Evolutionary conservation across 2,888 invertebrate species (phyloP).

Genomic region (Conops quadrifasciatus): DNA sequence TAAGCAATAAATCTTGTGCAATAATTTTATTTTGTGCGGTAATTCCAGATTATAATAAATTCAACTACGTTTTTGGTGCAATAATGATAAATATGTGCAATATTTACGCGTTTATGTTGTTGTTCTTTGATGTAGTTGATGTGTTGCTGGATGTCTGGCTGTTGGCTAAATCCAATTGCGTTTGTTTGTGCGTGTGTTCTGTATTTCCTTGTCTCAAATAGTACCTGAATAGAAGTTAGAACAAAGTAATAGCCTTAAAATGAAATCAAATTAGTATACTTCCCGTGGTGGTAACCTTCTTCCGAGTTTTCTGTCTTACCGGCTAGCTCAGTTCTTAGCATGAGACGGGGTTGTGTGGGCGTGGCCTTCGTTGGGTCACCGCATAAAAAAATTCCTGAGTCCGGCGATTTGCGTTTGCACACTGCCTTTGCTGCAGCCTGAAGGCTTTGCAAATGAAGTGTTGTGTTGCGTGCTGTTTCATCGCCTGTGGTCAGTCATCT

Average conservation of each 20-base stretch:
- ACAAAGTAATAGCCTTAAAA: not conserved
- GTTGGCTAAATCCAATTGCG: not conserved
- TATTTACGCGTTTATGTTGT: not conserved
- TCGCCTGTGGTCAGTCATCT: not conserved
- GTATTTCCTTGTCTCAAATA: not conserved
- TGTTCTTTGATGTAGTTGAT: not conserved
- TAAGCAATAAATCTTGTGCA: not conserved
- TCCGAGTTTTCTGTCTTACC: no score
- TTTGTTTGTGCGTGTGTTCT: not conserved
- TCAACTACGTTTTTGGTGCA: not conserved
- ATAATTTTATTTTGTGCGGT: no score
- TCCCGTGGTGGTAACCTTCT: no score
- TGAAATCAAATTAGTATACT: not conserved
- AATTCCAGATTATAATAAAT: no score
- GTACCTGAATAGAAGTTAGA: not conserved
- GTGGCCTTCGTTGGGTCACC: no score
- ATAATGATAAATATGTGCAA: constrained; percentile 6
- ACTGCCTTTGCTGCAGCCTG: not conserved
- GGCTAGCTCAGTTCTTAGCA: no score
- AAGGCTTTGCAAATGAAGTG: not conserved
- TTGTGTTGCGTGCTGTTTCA: not conserved
- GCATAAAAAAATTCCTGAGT: no score
- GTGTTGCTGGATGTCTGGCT: not conserved
- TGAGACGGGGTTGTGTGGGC: no score
- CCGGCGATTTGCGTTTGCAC: not conserved